Evolutionary conservation across 2,797 vertebrate species (phyloP), one percentile per base, ranked within the genome.

Genomic region (Hoplostethus atlanticus): DNA sequence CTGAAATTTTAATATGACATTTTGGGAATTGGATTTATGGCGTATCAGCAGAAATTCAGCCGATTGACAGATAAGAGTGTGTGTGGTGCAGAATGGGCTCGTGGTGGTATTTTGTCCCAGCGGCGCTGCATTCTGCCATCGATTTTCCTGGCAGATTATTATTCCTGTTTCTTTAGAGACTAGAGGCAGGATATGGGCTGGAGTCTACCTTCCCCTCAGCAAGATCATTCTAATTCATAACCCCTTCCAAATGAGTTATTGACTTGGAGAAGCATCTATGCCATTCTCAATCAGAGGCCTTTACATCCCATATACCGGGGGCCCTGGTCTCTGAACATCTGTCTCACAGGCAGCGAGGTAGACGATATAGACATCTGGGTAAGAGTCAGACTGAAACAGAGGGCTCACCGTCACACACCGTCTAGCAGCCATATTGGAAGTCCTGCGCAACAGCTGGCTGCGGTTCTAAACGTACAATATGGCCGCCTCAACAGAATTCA

Each of bases 181-280:
- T 83, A 3, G 34, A 71, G 88, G 80, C 76, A 67, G 85, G 80
- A 91, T 80, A 75, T 28, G 57, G 66, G 83, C 82, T 59, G 54
- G 79, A 84, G 80, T 85, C 84, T 86, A 85, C 90, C 80, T 91
- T 91, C 90, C 92, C 89, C 79, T 89, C 76, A 89, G 93, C 88
- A 87, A 92, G 89, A 92, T 92, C 90, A 91, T 92, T 92, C 83
- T 87, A 84, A 94, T 95, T 93, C 90, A 94, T 90, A 92, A 91
- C 80, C 86, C 75, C 67, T 73, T 89, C 70, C 77, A 93, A 93
- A 93, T 94, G 89, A 94, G 90, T 92, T 94, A 94, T 93, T 94
- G 93, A 94, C 90, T 87, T 31, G 66, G 57, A 78, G 85, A 87
- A 74, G 65, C 64, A 59, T 65, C 76, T 73, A 76, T 84, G 82